Evolutionary conservation across 2,797 vertebrate genomes (phyloP), one percentile per base, ranked within the genome.

Genomic region (Gobionotothen gibberifrons): DNA sequence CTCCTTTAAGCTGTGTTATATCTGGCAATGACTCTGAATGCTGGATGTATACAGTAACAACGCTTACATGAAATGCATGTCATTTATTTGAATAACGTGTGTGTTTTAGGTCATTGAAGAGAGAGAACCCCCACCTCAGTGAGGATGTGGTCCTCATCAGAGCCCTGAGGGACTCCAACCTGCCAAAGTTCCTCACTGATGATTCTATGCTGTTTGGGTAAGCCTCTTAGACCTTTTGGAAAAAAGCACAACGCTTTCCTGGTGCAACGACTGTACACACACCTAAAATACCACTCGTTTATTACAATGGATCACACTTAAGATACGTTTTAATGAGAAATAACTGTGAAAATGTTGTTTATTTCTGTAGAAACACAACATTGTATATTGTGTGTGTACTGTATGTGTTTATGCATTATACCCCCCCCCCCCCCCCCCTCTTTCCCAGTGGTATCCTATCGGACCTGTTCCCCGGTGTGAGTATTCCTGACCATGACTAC

Each of bases 81-180:
- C 1, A 59, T 80, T n/a, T 3, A 22, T 36, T 36, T 36, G 6
- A 36, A 36, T 36, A 36, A 36, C 36, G 32, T 36, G 32, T 36
- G 39, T 72, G 36, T 69, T 60, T 67, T 85, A 96, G 96, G 54
- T 96, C 95, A 85, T 87, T 96, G 54, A 97, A 96, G 85, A 95
- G 95, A 88, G 93, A 95, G 46, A 94, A 96, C 79, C 95, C 95
- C 53, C n/a, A 95, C 43, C 88, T 97, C 58, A 95, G 84, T 81
- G 96, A 97, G 85, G 96, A 96, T 1, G 94, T 96, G 63, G 96
- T 97, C 26, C 90, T 96, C 60, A 96, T 97, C 88, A 93, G 95
- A 93, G 96, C 96, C 14, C 91, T 97, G 81, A 90, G 94, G 79
- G 96, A 97, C 74, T 95, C 96, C 61, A 97, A 95, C 83, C 90